These are phyloP conservation scores for Acronicta aceris DNA, from an alignment of 2,888 invertebrate genomes.

Conservation along the genomic window DNA sequence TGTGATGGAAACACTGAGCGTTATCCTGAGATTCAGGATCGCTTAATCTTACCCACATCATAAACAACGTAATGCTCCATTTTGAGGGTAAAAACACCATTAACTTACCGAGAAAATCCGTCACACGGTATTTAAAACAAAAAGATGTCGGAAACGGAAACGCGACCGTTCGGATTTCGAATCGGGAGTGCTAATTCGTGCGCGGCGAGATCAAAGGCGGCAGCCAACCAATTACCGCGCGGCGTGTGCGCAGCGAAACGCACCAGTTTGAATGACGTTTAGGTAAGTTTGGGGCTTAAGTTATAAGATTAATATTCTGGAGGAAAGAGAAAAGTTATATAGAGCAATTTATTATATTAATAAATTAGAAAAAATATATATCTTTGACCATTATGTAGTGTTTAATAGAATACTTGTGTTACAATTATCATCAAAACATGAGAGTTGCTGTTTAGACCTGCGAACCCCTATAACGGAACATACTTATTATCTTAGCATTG, in stretches of 20 bases:
- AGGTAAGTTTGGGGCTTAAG: constrained; percentile 34
- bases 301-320: constrained; percentile 23
- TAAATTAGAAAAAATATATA: no score
- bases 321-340: background rate
- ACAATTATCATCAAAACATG: no score
- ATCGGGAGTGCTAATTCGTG: constrained; percentile 77
- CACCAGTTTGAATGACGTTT: constrained; percentile 72
- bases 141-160: constrained; percentile 74
- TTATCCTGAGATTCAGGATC: no score
- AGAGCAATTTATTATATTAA: no score
- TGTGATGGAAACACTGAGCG: no score
- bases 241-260: constrained; percentile 79
- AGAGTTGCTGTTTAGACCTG: no score
- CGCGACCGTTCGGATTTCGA: constrained; percentile 70
- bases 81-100: constrained; percentile 47
- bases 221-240: constrained; percentile 74
- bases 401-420: no score
- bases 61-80: constrained; percentile 21
- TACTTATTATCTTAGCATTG: no score
- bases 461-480: no score
- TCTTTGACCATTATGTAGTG: no score
- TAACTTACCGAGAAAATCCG: constrained; percentile 47
- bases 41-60: constrained; percentile 5
- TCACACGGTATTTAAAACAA: constrained; percentile 52
- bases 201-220: constrained; percentile 83